These are phyloP conservation scores for Cladorhizidae sp. DNA, from an alignment of 37 sponge, comb jelly and placozoan species.

Conservation along the genomic window DNA sequence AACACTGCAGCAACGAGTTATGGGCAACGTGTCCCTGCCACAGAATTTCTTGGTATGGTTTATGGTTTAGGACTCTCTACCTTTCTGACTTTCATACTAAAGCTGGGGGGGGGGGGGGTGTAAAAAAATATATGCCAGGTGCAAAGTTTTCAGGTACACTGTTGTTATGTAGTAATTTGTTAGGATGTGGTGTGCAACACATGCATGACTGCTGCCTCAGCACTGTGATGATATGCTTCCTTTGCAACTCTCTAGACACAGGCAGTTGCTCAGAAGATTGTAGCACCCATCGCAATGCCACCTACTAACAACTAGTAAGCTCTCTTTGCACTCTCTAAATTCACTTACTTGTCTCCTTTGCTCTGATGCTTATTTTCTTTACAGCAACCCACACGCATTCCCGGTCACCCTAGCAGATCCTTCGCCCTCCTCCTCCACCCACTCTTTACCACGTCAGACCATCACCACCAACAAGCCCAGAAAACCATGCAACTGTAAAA, in stretches of 20 bases:
- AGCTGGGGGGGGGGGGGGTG: no score
- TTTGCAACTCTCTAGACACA: background rate
- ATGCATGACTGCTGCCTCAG: no score
- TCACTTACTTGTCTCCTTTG: background rate
- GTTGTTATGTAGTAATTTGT: no score
- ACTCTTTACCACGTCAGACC: background rate
- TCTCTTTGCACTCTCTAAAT: background rate
- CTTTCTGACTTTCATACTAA: no score
- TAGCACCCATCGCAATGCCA: slow-evolving; percentile 33
- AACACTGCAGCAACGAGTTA: background rate
- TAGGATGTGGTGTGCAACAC: no score
- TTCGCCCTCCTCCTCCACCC: slow-evolving; percentile 14
- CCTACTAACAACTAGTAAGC: slow-evolving; percentile 5
- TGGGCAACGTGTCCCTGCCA: background rate
- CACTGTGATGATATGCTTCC: no score
- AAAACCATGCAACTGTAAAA: slow-evolving; percentile 95
- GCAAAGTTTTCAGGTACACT: no score
- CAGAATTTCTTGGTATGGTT: background rate
- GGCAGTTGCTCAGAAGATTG: slow-evolving; percentile 16
- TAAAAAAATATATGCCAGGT: no score
- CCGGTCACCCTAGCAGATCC: background rate
- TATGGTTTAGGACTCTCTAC: background rate
- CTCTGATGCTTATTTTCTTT: background rate
- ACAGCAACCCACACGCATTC: slow-evolving; percentile 2
- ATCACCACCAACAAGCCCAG: slow-evolving; percentile 77